Percentiles rank a stretch among this genome's conserved stretches.
These are phyloP conservation scores for Pteronura brasiliensis DNA, from an alignment of 2,113 vertebrate species.

Conservation along the genomic window DNA sequence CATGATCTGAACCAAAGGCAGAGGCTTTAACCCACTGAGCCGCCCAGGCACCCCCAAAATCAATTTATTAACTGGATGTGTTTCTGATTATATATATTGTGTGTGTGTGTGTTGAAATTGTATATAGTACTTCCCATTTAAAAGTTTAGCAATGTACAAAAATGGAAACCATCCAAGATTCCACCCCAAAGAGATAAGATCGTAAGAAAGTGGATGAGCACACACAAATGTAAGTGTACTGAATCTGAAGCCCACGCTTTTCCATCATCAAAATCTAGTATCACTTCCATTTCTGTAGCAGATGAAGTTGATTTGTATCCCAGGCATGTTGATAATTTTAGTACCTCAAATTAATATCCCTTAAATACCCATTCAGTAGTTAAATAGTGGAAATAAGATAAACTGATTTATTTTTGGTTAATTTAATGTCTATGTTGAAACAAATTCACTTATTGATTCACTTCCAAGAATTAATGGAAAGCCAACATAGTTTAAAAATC, in stretches of 20 bases:
- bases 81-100: background rate
- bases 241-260: background rate
- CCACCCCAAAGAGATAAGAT: background rate
- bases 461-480: background rate
- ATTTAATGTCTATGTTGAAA: background rate
- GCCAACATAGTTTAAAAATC: background rate
- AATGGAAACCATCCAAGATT: background rate
- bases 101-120: background rate
- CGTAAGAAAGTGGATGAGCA: background rate
- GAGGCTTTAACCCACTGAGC: too few relatives aligned
- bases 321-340: background rate
- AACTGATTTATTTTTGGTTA: background rate
- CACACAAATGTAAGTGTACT: background rate
- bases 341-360: background rate
- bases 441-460: background rate
- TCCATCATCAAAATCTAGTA: fast-evolving
- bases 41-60: background rate
- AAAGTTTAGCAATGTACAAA: background rate
- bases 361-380: background rate
- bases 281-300: background rate
- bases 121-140: background rate
- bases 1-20: too few relatives aligned
- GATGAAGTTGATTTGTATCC: background rate
- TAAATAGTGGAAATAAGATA: background rate
- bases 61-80: background rate